Evolutionary conservation across 2,797 vertebrate genomes (phyloP).

Genomic region (Neosalanx taihuensis): DNA sequence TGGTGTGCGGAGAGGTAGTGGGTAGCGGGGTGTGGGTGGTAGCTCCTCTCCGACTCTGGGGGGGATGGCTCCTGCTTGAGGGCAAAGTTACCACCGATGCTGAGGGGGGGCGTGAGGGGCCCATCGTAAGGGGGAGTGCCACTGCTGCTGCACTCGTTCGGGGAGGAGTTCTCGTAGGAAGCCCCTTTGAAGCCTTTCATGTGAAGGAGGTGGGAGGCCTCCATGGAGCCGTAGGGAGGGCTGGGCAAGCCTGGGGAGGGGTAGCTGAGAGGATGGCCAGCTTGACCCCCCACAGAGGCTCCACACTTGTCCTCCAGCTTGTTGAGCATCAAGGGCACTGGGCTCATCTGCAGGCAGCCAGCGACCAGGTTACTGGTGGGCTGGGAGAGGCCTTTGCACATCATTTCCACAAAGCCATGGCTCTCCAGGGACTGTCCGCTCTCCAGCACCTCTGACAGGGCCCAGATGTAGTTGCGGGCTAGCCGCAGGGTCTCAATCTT

Average conservation of each 20-base stretch:
- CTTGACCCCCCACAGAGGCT: slow-evolving; percentile 56
- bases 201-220: slow-evolving; percentile 86
- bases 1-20: slow-evolving; percentile 78
- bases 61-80: slow-evolving; percentile 92
- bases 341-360: slow-evolving; percentile 88
- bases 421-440: slow-evolving; percentile 86
- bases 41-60: slow-evolving; percentile 84
- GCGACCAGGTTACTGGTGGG: slow-evolving; percentile 97
- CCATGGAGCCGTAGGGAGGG: slow-evolving; percentile 91
- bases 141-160: slow-evolving; percentile 77
- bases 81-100: slow-evolving; percentile 91
- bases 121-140: slow-evolving; percentile 89
- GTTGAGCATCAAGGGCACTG: slow-evolving; percentile 76
- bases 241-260: slow-evolving; percentile 94
- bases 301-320: slow-evolving; percentile 86
- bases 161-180: slow-evolving; percentile 79
- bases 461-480: slow-evolving; percentile 97
- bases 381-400: slow-evolving; percentile 96
- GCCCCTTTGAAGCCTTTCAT: slow-evolving; percentile 88
- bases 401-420: slow-evolving; percentile 90
- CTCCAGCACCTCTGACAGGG: slow-evolving; percentile 92
- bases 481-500: slow-evolving; percentile 95
- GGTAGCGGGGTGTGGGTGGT: slow-evolving; percentile 56
- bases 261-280: slow-evolving; percentile 79
- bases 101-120: slow-evolving; percentile 91